Conservation (phyloP, 2,888 invertebrate species). For the Anoplius nigerrimus region DNA sequence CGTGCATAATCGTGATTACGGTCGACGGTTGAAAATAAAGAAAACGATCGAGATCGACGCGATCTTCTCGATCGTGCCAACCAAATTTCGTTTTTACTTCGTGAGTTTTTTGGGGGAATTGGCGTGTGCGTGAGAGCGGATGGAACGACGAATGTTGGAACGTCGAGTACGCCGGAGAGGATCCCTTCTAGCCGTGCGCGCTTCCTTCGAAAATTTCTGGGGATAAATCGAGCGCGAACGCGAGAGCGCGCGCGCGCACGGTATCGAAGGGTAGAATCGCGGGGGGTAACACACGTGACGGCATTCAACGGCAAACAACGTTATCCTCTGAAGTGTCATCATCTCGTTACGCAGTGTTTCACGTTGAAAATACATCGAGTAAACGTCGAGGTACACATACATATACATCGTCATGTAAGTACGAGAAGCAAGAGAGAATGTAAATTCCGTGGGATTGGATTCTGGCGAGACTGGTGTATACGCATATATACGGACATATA, state of each 20-base stretch:
- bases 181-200: no score
- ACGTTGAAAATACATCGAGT: slow-evolving; percentile 11
- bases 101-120: no score
- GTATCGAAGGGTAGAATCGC: slow-evolving; percentile 1
- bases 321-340: slow-evolving; percentile 14
- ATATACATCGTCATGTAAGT: neutral
- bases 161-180: no score
- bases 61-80: no score
- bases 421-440: slow-evolving; percentile 11
- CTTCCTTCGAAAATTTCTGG: no score
- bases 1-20: slow-evolving; percentile 46
- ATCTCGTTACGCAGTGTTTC: slow-evolving; percentile 1
- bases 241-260: neutral
- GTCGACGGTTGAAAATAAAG: no score
- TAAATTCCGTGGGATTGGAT: slow-evolving; percentile 12
- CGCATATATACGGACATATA: no score
- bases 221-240: neutral
- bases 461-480: slow-evolving; percentile 29
- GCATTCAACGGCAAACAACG: neutral
- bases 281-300: slow-evolving; percentile 6
- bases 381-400: no score
- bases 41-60: no score
- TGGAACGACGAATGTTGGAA: no score
- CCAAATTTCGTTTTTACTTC: no score
- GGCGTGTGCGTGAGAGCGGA: no score